A percentile compares a stretch with the other conserved stretches of the same genome.
Evolutionary conservation across 2,113 vertebrate species (phyloP).

Genomic region (Cryptotis parvus): DNA sequence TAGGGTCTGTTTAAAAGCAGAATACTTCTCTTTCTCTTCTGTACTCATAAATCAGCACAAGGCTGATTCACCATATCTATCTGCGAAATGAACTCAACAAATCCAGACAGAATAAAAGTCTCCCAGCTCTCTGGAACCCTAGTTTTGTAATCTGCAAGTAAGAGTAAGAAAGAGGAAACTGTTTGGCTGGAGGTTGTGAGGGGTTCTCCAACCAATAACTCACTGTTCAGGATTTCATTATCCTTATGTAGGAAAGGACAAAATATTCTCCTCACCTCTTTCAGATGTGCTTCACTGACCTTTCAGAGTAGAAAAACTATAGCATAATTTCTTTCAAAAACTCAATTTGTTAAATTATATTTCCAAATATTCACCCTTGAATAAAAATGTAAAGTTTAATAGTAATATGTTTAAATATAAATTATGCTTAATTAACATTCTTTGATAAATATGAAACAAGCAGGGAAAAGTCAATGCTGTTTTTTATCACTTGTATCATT

Average conservation of each 20-base stretch:
- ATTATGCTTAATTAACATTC: neutral
- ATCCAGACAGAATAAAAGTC: neutral
- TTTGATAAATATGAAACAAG: neutral
- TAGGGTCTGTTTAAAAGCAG: neutral
- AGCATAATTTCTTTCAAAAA: neutral
- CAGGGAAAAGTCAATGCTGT: conserved; percentile 28
- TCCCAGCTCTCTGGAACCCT: neutral
- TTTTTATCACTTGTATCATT: too few relatives aligned
- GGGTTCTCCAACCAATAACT: conserved; percentile 12
- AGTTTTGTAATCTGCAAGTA: neutral
- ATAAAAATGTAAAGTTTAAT: neutral
- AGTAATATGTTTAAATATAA: neutral
- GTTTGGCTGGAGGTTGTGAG: neutral
- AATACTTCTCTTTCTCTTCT: neutral
- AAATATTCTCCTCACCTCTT: neutral
- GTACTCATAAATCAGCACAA: neutral
- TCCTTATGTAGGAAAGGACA: neutral
- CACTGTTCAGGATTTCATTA: neutral
- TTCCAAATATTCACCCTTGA: neutral
- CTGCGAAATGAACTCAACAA: neutral
- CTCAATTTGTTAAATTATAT: neutral
- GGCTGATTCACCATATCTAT: neutral
- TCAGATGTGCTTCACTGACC: neutral
- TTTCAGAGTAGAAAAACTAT: neutral
- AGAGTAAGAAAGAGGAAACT: neutral